Base-by-base conservation (phyloP, 2,113 vertebrate species). In the Myodes glareolus region DNA sequence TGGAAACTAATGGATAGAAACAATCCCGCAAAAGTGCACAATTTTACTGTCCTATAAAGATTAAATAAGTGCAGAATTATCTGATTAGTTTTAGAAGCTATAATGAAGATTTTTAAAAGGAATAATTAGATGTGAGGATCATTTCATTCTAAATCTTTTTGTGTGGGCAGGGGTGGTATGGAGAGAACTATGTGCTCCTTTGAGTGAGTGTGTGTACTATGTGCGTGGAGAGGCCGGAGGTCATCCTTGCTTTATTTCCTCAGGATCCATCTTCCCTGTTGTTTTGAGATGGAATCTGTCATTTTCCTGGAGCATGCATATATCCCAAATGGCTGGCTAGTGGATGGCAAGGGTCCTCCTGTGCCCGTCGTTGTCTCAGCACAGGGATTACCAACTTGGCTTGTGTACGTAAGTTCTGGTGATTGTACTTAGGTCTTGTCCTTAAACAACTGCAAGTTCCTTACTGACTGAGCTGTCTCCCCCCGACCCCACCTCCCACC, bases 41-140 rank as follows among this genome's bases (percentile, higher is more conserved):
- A 90, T 95, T 27, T 73, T 78, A 88, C 29, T 61, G 11, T 50
- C 27, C 13, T 75, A 29, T 52, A 88, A 96, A 68, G 3, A 88
- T 31, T 84, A 94, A 90, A 94, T 63, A 88, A 87, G 89, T 39
- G 31, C 45, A 33, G 16, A 94, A 81, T 52, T 81, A 76, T 10
- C 70, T 90, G 31, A 88, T 84, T 68, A 76, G 13, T 84, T 96
- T 96, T 91, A 89, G 65, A 63, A 75, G 61, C 25, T 65, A 52
- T 91, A 92, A 36, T 91, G n/a, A 93, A 55, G 25, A 42, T 90
- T 47, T 47, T 92, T 45, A 92, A 78, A 85, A 68, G n/a, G 61
- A 95, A 61, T 72, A 29, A 70, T 7, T 33, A 68, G 45, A 27
- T 87, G 42, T 68, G 23, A 76, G 2, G 12, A 52, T 96, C 25